A percentile compares a stretch with the other conserved stretches of the same genome.
These are phyloP conservation scores for Sylvia atricapilla DNA, from an alignment of 2,113 vertebrate species.

Conservation along the genomic window DNA sequence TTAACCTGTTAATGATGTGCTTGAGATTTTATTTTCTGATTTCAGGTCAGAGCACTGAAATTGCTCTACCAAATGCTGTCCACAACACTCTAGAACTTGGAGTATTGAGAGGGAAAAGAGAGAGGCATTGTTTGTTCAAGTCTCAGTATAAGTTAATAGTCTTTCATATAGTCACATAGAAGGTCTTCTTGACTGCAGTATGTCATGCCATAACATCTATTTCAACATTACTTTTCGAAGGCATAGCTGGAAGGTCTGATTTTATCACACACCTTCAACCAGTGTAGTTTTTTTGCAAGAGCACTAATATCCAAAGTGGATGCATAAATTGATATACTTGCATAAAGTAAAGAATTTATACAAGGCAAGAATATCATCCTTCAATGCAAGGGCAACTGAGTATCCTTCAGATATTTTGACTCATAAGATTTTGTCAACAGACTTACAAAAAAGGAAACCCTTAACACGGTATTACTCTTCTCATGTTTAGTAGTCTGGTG, in stretches of 20 bases:
- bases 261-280: neutral
- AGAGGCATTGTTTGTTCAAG: neutral
- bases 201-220: neutral
- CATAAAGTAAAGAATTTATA: neutral
- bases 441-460: neutral
- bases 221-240: neutral
- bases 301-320: neutral
- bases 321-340: neutral
- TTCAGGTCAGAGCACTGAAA: conserved; percentile 28
- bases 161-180: neutral
- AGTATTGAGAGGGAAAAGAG: neutral
- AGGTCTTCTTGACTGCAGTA: neutral
- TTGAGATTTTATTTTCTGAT: conserved; percentile 12
- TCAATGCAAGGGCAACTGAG: neutral
- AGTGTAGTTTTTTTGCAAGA: neutral
- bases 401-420: neutral
- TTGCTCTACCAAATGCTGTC: neutral
- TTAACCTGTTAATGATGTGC: neutral
- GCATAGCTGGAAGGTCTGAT: neutral
- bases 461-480: neutral
- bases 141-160: neutral
- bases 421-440: neutral
- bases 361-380: neutral
- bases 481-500: neutral
- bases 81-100: neutral